Base-by-base conservation (phyloP, 2,113 vertebrate species). In the Planiliza haematocheilus region DNA sequence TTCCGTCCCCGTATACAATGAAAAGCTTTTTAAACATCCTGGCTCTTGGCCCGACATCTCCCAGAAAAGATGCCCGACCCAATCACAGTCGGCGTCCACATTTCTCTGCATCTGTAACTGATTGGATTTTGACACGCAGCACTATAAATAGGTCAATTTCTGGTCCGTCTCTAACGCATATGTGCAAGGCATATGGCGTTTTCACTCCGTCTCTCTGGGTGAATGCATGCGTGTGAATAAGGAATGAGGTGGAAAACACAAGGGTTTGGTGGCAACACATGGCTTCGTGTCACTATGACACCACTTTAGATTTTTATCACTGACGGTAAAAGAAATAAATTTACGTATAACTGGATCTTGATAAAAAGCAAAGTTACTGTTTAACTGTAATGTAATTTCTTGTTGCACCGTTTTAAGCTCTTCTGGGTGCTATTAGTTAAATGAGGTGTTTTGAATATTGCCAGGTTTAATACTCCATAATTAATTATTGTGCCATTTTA, bases 141-240 rank as follows among this genome's bases (percentile, higher is more conserved):
- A 0, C 58, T 61, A 61, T 50, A 84, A 84, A 72, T 81, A 56
- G 74, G 79, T 77, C 73, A 50, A 41, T 70, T 69, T 51, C 50
- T 74, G 61, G 37, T 77, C 18, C 0, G 38, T 77, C 74, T 79
- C 68, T 81, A 8, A 78, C 67, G 79, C 77, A 71, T 79, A 74
- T 78, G 78, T 74, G 58, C 58, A 17, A 38, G 24, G 36, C 75
- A 89, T 84, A 89, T 84, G 85, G 82, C 43, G 72, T 0, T 24
- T n/a, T 34, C 38, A 2, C 57, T 53, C n/a, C 24, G 24, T 1
- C 7, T 46, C 7, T 73, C 7, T 70, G 6, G 59, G 60, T 66
- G 46, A n/a, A 7, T 5, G 24, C 8, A 13, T 8, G 64, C 20
- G 52, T 57, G 75, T 62, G 73, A 81, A 83, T 80, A 72, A 50